phyloP scores from a whole-genome alignment of 1,140 invertebrate genomes.

The Heliconius congener region DNA sequence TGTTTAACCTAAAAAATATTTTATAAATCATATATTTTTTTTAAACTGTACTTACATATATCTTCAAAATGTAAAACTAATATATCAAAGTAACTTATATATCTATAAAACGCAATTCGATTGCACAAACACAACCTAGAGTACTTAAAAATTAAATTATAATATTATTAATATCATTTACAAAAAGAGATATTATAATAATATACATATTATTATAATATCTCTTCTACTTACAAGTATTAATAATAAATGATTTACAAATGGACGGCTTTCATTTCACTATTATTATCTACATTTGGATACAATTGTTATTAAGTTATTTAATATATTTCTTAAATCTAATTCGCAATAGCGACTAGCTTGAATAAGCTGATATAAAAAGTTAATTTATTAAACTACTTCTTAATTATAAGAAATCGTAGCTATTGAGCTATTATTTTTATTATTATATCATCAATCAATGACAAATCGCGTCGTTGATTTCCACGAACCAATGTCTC shows the following conservation, averaged over 20 bases:
- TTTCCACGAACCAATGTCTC: no score
- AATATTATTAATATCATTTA: slow-evolving; percentile 36
- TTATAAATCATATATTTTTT: background rate
- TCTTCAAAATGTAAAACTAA: slow-evolving; percentile 17
- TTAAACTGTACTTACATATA: background rate
- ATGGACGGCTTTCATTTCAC: slow-evolving; percentile 55
- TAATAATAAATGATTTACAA: slow-evolving; percentile 39
- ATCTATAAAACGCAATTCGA: slow-evolving; percentile 55
- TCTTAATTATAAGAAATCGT: background rate
- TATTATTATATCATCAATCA: background rate
- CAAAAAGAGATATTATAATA: slow-evolving; percentile 12
- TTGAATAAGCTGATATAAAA: background rate
- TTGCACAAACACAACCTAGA: slow-evolving; percentile 68
- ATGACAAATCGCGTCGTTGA: no score
- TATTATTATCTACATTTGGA: slow-evolving; percentile 69
- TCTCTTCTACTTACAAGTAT: background rate
- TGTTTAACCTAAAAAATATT: no score
- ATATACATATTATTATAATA: no score
- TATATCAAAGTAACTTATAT: background rate
- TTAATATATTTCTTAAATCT: slow-evolving; percentile 7
- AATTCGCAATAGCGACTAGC: slow-evolving; percentile 4
- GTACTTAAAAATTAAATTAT: slow-evolving; percentile 43
- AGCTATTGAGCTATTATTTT: background rate
- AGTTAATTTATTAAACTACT: background rate
- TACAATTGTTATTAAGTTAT: slow-evolving; percentile 47